Percentiles rank a stretch among this genome's conserved stretches.
Evolutionary conservation across 1,140 invertebrate genomes (phyloP).

Genomic region (Microplitis demolitor): DNA sequence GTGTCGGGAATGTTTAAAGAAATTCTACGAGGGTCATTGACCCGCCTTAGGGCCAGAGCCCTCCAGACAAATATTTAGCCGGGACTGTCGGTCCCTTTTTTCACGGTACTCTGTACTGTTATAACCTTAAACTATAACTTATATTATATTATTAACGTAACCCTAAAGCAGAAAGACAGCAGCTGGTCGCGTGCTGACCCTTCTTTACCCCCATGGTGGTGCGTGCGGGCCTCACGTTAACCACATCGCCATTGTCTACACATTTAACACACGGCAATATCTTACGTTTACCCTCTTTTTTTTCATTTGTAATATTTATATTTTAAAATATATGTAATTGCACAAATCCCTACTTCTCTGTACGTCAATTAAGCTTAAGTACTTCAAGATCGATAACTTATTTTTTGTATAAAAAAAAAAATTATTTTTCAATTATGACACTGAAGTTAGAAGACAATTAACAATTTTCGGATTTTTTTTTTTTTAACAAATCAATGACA

Average conservation of each 20-base stretch:
- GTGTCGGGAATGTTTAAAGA: slow-evolving; percentile 16
- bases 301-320: background rate
- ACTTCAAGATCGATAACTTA: background rate
- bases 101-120: background rate
- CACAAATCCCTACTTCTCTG: too few species aligned
- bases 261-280: slow-evolving; percentile 18
- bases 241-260: slow-evolving; percentile 10
- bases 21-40: background rate
- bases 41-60: background rate
- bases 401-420: too few species aligned
- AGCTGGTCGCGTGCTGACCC: slow-evolving; percentile 51
- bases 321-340: background rate
- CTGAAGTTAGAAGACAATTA: too few species aligned
- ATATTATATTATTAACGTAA: too few species aligned
- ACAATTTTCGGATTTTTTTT: too few species aligned
- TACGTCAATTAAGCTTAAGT: background rate
- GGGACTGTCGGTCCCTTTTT: slow-evolving; percentile 1
- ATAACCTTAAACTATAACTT: background rate
- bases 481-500: too few species aligned
- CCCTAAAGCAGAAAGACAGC: slow-evolving; percentile 22
- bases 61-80: background rate
- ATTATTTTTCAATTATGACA: too few species aligned
- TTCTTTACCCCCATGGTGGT: slow-evolving; percentile 36
- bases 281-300: background rate
- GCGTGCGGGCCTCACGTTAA: slow-evolving; percentile 19